phyloP scores from a whole-genome alignment of 2,888 invertebrate species.

The Ctenicera cuprea region DNA sequence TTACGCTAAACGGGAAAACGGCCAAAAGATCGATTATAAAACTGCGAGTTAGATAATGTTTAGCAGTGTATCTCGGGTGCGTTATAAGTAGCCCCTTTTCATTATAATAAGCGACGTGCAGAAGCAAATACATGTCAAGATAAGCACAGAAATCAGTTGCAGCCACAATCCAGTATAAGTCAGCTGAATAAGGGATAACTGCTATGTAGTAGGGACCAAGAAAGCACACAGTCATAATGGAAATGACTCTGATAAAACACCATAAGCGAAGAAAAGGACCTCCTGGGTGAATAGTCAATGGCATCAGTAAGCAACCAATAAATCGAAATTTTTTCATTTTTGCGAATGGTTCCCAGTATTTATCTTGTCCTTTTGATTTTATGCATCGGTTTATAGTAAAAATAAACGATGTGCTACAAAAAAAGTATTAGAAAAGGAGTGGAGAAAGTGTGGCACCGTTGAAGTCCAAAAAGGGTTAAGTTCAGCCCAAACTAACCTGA shows the following conservation, averaged over 20 bases:
- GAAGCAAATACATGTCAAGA: constrained; percentile 72
- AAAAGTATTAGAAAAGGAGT: too few relatives aligned
- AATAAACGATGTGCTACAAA: constrained; percentile 63
- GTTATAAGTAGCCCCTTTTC: constrained; percentile 72
- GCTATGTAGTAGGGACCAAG: constrained; percentile 72
- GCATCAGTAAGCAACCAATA: constrained; percentile 71
- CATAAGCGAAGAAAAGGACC: constrained; percentile 73
- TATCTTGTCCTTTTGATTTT: constrained; percentile 72
- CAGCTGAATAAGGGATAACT: constrained; percentile 67
- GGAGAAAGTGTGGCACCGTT: too few relatives aligned
- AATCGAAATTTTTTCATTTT: constrained; percentile 63
- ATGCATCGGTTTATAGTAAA: constrained; percentile 69
- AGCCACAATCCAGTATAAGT: constrained; percentile 66
- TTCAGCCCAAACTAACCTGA: constrained; percentile 9
- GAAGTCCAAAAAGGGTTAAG: too few relatives aligned
- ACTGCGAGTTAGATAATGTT: constrained; percentile 70
- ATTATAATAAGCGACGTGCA: constrained; percentile 74
- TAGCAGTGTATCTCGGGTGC: constrained; percentile 72
- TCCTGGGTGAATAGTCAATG: constrained; percentile 72
- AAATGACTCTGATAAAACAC: constrained; percentile 70
- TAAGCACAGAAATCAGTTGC: constrained; percentile 60
- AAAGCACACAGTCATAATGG: constrained; percentile 70
- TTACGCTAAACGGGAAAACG: constrained; percentile 71
- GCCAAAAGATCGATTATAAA: constrained; percentile 72
- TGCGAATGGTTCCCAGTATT: constrained; percentile 55